Base-by-base conservation (phyloP, 1,140 invertebrate genomes). In the Leptinotarsa defecta region DNA sequence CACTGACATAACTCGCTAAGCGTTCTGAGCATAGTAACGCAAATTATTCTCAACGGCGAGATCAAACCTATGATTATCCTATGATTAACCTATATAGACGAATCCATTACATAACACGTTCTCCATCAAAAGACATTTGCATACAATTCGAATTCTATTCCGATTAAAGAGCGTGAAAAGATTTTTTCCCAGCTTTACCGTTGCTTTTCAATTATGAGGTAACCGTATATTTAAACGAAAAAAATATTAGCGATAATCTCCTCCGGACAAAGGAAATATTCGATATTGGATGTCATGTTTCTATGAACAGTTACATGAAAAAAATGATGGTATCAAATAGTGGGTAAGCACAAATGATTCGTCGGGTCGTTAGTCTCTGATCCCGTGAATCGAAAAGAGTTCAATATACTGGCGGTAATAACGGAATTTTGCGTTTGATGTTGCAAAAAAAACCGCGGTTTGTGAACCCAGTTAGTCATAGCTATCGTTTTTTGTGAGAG, bases 131-230 rank as follows among this genome's bases (percentile, higher is more conserved):
- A 15, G n/a, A 20, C 22, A 65, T 65, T 65, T 24, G 64, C 64
- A 65, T 65, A 65, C 64, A 65, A 65, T 65, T 34, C 64, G 13
- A 34, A 65, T 65, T 65, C 20, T 15, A 15, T 34, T n/a, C 27
- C 4, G 64, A 65, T 65, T 65, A 34, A 34, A 65, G 27, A 34
- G 27, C 64, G 20, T 34, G 64, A 22, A 22, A 24, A 17, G 22
- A 27, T 65, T 65, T 65, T 65, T 65, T 65, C 20, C 22, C 15
- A 65, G 11, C 64, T 3, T 22, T 65, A 65, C 64, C 64, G 64
- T 65, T 65, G 13, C 64, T 65, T 65, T 65, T 65, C 64, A 65
- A 65, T 65, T 65, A 65, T 34, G 20, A 22, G 8, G 20, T 65
- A 65, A 65, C 64, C 64, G 64, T 65, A 24, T 22, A 65, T 65